Base-by-base conservation (phyloP, 2,888 invertebrate species). In the Palloptera scutellata region DNA sequence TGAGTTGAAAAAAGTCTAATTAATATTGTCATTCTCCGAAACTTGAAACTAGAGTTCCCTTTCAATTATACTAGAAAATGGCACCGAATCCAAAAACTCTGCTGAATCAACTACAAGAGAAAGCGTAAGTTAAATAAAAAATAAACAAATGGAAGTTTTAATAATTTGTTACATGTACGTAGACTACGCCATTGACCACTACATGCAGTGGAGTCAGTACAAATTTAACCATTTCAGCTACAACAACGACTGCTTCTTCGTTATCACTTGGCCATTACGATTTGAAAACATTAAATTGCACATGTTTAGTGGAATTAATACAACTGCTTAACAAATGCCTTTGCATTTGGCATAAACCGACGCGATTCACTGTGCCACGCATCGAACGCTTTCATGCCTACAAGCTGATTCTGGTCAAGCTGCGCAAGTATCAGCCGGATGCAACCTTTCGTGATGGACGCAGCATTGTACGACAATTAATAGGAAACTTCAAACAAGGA, bases 381-480 rank as follows among this genome's bases (percentile, higher is more conserved):
- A 54, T 52, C 41, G 66, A 66, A 19, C 69, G 66, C 1, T n/a
- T 66, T 1, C 53, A 60, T 17, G 69, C 69, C 17, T 69, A 69
- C 13, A 62, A 66, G 20, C 43, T 69, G 43, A 11, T 69, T 8
- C 48, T 66, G 55, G 4, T 63, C 13, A 69, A 66, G 40, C 48
- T 69, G 19, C 69, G 66, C 11, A 20, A 62, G 5, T 53, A 54
- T 17, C 59, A 58, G 15, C 69, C 69, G 9, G 57, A 64, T 41
- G 59, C 42, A 5, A 57, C 43, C 1, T 66, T 69, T 52, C 61
- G 60, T 15, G 66, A 69, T 54, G 63, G 61, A 43, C 69, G 66
- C 65, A 69, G 66, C 42, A 66, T 69, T 40, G 69, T 69, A n/a
- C 65, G 65, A 1, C 69, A 69, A 13, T 48, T 69, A 41, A 69